phyloP scores from a whole-genome alignment of 2,113 vertebrate species.

The Chroicocephalus ridibundus region DNA sequence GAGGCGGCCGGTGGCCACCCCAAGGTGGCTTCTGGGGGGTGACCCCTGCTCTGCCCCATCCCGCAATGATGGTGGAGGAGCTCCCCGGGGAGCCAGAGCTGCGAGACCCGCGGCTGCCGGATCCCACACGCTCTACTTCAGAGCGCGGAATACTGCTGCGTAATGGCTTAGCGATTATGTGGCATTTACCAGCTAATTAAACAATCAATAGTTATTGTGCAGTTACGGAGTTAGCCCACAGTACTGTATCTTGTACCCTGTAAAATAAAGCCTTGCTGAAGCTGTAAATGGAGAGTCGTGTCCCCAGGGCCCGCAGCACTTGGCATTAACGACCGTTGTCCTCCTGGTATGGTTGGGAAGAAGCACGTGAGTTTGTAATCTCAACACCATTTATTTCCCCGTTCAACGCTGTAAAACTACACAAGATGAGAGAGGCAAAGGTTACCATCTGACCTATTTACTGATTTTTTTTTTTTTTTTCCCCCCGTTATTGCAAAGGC shows the following conservation, averaged over 20 bases:
- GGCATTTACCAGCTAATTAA: slow-evolving; percentile 61
- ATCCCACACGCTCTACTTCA: neutral
- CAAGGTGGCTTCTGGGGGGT: neutral
- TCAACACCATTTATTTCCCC: neutral
- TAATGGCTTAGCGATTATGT: slow-evolving; percentile 27
- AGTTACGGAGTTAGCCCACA: neutral
- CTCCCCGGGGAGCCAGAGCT: neutral
- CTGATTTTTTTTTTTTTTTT: neutral
- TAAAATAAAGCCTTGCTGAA: neutral
- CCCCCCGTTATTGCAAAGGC: neutral
- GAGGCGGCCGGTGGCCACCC: neutral
- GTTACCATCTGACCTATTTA: neutral
- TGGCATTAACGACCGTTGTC: neutral
- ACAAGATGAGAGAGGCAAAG: neutral
- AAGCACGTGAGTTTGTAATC: neutral
- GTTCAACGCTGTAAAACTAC: neutral
- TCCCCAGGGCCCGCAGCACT: neutral
- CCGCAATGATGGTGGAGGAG: neutral
- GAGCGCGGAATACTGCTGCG: neutral
- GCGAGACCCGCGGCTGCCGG: rapidly evolving
- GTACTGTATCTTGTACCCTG: neutral
- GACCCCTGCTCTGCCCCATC: neutral
- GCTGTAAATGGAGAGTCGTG: neutral
- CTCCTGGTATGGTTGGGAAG: neutral
- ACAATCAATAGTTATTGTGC: slow-evolving; percentile 57